A percentile compares a stretch with the other conserved stretches of the same genome.
These are phyloP conservation scores for Muscidifurax raptorellus DNA, from an alignment of 1,140 invertebrate species.

Conservation along the genomic window DNA sequence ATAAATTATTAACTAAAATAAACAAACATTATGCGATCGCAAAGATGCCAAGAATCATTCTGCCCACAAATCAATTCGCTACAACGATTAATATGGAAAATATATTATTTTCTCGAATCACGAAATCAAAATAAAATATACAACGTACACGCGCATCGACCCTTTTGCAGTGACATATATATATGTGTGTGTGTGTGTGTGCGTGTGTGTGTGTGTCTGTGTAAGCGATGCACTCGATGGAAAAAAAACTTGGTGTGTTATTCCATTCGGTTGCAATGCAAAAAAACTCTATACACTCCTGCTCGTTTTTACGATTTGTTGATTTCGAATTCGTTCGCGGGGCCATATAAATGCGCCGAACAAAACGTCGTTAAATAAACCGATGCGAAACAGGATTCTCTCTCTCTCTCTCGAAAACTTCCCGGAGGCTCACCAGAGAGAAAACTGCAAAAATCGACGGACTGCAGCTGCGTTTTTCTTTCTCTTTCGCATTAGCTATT, in stretches of 20 bases:
- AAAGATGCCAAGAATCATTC: too few relatives aligned
- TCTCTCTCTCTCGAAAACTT: not conserved
- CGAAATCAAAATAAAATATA: too few relatives aligned
- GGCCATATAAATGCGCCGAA: slow-evolving; percentile 34
- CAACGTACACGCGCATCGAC: too few relatives aligned
- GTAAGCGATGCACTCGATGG: not conserved
- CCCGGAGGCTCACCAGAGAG: not conserved
- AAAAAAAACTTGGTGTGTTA: not conserved
- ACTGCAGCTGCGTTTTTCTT: not conserved
- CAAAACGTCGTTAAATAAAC: slow-evolving; percentile 36
- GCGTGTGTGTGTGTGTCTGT: too few relatives aligned
- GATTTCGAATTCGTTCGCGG: slow-evolving; percentile 29
- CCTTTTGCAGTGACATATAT: too few relatives aligned
- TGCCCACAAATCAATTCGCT: too few relatives aligned
- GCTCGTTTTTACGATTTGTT: slow-evolving; percentile 43
- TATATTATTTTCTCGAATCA: too few relatives aligned
- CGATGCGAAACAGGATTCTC: not conserved
- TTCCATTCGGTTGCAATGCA: not conserved
- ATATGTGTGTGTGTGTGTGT: too few relatives aligned
- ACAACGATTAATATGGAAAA: too few relatives aligned
- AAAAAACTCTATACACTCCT: not conserved
- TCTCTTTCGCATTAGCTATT: slow-evolving; percentile 1
- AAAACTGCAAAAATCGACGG: not conserved
- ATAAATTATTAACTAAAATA: not conserved
- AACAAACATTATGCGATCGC: too few relatives aligned